phyloP scores from a whole-genome alignment of 2,797 vertebrate species.

The Clarias laeviceps region DNA sequence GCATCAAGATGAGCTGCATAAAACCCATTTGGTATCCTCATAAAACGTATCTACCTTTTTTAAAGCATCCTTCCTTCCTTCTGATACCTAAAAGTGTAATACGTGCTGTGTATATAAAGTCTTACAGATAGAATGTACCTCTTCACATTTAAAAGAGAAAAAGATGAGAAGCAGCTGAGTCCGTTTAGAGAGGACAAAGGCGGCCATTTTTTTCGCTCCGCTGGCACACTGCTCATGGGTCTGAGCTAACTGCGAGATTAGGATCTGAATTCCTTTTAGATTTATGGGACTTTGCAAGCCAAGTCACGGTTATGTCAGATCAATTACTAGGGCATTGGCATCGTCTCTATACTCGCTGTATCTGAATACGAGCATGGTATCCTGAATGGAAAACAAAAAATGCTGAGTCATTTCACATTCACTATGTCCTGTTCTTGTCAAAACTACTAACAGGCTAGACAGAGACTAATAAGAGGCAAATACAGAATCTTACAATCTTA shows the following conservation, averaged over 20 bases:
- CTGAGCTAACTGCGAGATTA: constrained; percentile 66
- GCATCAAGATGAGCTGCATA: constrained; percentile 11
- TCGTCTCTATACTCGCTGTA: constrained; percentile 11
- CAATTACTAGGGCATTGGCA: constrained; percentile 56
- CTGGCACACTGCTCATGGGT: constrained; percentile 60
- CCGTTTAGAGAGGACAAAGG: constrained; percentile 64
- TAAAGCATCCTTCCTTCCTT: constrained; percentile 15
- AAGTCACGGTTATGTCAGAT: constrained; percentile 61
- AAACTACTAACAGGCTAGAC: constrained; percentile 32
- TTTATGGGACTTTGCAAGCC: constrained; percentile 57
- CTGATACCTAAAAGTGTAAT: not conserved
- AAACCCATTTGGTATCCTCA: constrained; percentile 23
- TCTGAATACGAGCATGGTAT: constrained; percentile 1
- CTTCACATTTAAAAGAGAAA: constrained; percentile 22
- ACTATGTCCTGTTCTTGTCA: constrained; percentile 33
- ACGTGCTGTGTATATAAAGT: constrained; percentile 12
- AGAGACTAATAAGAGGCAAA: constrained; percentile 47
- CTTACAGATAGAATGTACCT: constrained; percentile 37
- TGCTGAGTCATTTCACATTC: constrained; percentile 48
- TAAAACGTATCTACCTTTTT: constrained; percentile 8
- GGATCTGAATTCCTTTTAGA: constrained; percentile 63
- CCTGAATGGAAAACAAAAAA: constrained; percentile 23
- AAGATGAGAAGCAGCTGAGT: constrained; percentile 67
- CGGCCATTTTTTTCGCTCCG: constrained; percentile 47
- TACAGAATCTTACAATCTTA: constrained; percentile 26